These are phyloP conservation scores for mouse (Mus musculus) DNA, from an alignment of 2,113 vertebrate species.

Conservation along the genomic window GRCm39 chr4:110090001-110090500, in stretches of 20 bases:
- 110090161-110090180: neutral
- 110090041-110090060: neutral
- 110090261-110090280: neutral
- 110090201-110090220: neutral
- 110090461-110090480: neutral
- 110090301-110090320: conserved; percentile 2
- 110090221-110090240: neutral
- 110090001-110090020: conserved; percentile 23
- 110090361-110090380: neutral
- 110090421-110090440: conserved; percentile 5
- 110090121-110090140: conserved; percentile 1
- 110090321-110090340: neutral
- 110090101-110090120: neutral
- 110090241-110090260: neutral
- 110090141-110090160: neutral
- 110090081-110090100: conserved; percentile 48
- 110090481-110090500: conserved; percentile 17
- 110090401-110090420: conserved; percentile 17
- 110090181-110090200: neutral
- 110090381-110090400: neutral
- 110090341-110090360: neutral
- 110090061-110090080: neutral
- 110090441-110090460: conserved; percentile 6
- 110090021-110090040: conserved; percentile 43
- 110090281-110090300: conserved; percentile 32